These are phyloP conservation scores for Ardeotis arabs DNA, from an alignment of 2,113 vertebrate species.

Conservation along the genomic window DNA sequence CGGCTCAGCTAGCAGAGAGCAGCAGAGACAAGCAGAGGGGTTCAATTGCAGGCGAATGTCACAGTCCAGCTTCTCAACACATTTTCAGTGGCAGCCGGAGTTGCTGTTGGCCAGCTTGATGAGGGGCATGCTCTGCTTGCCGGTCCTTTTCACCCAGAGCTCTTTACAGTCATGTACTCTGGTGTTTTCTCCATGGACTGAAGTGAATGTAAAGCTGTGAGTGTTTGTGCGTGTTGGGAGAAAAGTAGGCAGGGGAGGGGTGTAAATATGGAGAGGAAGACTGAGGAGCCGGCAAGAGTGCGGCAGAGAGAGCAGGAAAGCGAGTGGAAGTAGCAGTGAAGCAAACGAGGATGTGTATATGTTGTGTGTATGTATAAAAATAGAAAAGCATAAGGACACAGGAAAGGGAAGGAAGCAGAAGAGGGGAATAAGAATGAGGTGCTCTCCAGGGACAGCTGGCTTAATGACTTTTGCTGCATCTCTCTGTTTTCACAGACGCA, in stretches of 20 bases:
- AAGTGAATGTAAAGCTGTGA: background rate
- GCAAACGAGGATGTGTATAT: background rate
- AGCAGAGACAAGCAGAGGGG: background rate
- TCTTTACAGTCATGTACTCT: background rate
- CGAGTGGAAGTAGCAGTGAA: background rate
- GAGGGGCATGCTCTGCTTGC: background rate
- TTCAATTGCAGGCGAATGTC: slow-evolving; percentile 45
- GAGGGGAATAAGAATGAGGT: background rate
- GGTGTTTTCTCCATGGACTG: background rate
- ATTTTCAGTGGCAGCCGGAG: background rate
- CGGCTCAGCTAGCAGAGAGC: background rate
- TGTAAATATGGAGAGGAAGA: background rate
- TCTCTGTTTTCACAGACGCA: background rate
- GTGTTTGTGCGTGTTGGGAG: background rate
- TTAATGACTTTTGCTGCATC: background rate
- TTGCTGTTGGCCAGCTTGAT: background rate
- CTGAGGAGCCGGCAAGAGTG: background rate
- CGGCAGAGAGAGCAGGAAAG: background rate
- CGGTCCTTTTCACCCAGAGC: background rate
- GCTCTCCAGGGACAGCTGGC: background rate
- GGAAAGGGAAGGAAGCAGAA: background rate
- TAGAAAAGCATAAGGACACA: background rate
- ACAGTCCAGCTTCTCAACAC: slow-evolving; percentile 4
- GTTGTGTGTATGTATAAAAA: background rate
- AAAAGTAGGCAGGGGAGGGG: background rate